A percentile compares a stretch with the other conserved stretches of the same genome.
phyloP scores from a whole-genome alignment of 2,888 invertebrate species.

The Ariolimax columbianus region DNA sequence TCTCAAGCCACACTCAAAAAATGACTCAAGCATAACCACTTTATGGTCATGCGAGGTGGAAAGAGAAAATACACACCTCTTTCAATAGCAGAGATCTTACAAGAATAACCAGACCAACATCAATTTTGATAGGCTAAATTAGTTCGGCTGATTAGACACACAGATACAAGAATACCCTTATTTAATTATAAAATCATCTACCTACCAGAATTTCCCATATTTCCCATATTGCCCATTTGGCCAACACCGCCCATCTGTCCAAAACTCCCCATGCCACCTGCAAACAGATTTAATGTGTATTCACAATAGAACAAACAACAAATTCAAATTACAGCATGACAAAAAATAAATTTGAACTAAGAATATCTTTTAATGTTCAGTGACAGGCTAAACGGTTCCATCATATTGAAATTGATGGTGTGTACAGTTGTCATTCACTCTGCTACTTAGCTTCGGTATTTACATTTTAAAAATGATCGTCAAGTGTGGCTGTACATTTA shows the following conservation, averaged over 20 bases:
- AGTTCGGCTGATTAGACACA: no score
- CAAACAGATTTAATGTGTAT: neutral
- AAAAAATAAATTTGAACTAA: neutral
- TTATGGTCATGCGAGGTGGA: neutral
- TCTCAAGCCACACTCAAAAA: neutral
- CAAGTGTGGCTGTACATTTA: no score
- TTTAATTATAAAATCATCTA: no score
- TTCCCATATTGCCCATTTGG: conserved; percentile 27
- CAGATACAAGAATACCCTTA: no score
- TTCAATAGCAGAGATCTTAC: neutral
- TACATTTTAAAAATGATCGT: no score
- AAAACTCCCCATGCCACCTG: conserved; percentile 42
- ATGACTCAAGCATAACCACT: neutral
- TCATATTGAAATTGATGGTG: no score
- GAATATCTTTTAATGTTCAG: neutral
- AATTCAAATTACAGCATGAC: neutral
- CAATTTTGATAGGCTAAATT: no score
- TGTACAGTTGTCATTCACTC: no score
- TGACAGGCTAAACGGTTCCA: no score
- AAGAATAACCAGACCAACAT: neutral
- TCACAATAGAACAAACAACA: neutral
- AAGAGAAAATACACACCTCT: neutral
- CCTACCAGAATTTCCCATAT: neutral
- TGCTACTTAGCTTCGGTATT: no score
- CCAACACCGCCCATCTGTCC: conserved; percentile 35